Evolutionary conservation across 2,888 invertebrate genomes (phyloP).

Genomic region (Acrocera orbiculus): DNA sequence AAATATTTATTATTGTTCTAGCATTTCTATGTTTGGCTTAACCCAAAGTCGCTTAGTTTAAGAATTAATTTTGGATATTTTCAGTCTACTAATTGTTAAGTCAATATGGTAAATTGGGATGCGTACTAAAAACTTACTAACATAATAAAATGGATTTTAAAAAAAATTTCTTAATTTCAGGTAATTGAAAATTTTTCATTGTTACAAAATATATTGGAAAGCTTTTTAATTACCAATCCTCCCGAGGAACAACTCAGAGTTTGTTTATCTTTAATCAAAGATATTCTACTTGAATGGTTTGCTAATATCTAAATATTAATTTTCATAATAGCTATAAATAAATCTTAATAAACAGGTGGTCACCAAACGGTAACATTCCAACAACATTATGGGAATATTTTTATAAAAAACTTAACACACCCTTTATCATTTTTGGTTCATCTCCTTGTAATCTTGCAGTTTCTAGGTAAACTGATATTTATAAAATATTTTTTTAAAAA

Average conservation of each 20-base stretch:
- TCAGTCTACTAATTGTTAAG: too few relatives aligned
- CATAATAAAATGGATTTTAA: too few relatives aligned
- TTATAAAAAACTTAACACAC: conserved; percentile 37
- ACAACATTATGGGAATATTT: conserved; percentile 40
- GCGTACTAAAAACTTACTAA: too few relatives aligned
- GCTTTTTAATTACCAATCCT: conserved; percentile 30
- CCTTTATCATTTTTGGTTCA: conserved; percentile 33
- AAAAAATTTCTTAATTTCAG: conserved; percentile 10
- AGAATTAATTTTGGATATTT: too few relatives aligned
- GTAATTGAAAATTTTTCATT: conserved; percentile 29
- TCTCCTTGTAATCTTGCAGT: conserved; percentile 32
- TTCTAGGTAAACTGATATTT: conserved; percentile 18
- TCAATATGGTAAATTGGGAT: too few relatives aligned
- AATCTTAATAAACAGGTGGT: conserved; percentile 27
- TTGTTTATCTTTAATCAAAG: conserved; percentile 30
- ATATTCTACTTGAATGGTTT: conserved; percentile 28
- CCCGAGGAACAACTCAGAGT: conserved; percentile 34
- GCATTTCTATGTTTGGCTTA: too few relatives aligned
- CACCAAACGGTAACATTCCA: conserved; percentile 33
- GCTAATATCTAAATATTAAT: neutral
- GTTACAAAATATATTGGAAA: conserved; percentile 32
- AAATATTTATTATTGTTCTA: too few relatives aligned
- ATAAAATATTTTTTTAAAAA: conserved; percentile 12
- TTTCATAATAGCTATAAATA: neutral
- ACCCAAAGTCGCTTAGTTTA: too few relatives aligned